Percentiles rank a stretch among this genome's conserved stretches.
phyloP scores from a whole-genome alignment of 2,797 vertebrate genomes.

The Paguma larvata region DNA sequence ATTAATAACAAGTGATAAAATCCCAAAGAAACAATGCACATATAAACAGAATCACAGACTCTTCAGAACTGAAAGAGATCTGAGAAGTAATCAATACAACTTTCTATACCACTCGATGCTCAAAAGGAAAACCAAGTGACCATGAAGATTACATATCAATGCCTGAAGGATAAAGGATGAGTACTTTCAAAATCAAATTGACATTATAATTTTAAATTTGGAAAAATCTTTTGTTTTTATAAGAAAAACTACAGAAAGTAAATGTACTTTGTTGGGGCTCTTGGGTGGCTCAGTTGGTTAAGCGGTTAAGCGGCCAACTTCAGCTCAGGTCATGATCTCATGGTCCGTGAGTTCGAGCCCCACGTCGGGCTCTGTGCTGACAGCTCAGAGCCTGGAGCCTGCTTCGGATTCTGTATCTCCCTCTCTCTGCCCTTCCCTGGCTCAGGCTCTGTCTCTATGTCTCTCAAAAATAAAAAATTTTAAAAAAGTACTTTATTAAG shows the following conservation, averaged over 20 bases:
- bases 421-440: too few species aligned
- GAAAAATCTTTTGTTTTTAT: neutral
- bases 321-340: too few species aligned
- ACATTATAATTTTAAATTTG: constrained; percentile 37
- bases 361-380: too few species aligned
- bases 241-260: constrained; percentile 13
- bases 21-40: neutral
- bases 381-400: too few species aligned
- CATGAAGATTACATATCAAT: neutral
- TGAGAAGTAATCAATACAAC: neutral
- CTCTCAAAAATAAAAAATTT: too few species aligned
- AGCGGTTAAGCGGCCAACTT: too few species aligned
- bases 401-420: too few species aligned
- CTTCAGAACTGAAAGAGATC: neutral
- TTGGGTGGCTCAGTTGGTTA: too few species aligned
- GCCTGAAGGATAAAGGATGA: neutral
- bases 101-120: neutral
- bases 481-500: constrained; percentile 22
- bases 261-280: neutral
- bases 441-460: too few species aligned
- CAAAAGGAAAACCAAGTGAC: neutral
- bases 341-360: too few species aligned
- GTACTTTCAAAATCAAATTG: constrained; percentile 24
- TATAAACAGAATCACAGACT: neutral
- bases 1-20: constrained; percentile 33